phyloP scores from a whole-genome alignment of 1,140 invertebrate species.

The Heliconius melpomene region DNA sequence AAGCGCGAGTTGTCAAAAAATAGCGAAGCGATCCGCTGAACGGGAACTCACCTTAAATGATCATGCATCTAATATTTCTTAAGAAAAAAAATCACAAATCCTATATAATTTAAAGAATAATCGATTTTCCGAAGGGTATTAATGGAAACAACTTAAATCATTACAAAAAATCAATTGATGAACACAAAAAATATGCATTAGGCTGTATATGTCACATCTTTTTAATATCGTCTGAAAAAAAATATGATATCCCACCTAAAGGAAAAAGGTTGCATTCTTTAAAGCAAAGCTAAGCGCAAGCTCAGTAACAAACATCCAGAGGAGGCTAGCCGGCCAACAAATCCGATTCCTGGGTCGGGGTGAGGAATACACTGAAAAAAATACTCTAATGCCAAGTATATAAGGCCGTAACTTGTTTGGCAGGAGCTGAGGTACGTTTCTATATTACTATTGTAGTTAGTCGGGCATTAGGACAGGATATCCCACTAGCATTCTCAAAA shows the following conservation, averaged over 20 bases:
- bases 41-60: constrained; percentile 32
- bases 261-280: constrained; percentile 44
- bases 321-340: constrained; percentile 77
- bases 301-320: constrained; percentile 64
- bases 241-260: constrained; percentile 40
- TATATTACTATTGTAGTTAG: constrained; percentile 21
- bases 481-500: constrained; percentile 78
- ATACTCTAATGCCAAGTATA: constrained; percentile 80
- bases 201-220: not conserved
- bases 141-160: not conserved
- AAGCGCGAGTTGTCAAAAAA: constrained; percentile 22
- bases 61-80: constrained; percentile 8
- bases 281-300: constrained; percentile 72
- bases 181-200: not conserved
- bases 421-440: constrained; percentile 38
- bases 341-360: constrained; percentile 72
- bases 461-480: constrained; percentile 56
- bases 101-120: not conserved
- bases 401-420: constrained; percentile 70
- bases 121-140: not conserved
- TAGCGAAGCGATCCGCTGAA: constrained; percentile 25
- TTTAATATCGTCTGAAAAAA: not conserved
- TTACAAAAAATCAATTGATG: not conserved
- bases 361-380: constrained; percentile 81
- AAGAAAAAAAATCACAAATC: not conserved